Base-by-base conservation (phyloP, 2,113 vertebrate genomes). In the Siphamia tubifer region DNA sequence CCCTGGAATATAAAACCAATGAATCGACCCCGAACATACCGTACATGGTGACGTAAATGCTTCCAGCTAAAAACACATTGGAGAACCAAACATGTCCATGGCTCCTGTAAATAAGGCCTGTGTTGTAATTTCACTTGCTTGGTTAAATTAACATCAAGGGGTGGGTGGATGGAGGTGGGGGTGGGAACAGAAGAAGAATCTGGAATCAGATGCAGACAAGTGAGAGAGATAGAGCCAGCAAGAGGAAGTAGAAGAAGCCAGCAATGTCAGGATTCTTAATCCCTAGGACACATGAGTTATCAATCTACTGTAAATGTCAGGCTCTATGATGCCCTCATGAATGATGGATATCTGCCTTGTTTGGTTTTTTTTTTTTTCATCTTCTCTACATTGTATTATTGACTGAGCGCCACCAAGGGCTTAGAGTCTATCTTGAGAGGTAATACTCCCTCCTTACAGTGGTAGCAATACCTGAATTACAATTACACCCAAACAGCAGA, bases 251-350 rank as follows among this genome's bases (percentile, higher is more conserved):
- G 11, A 12, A 61, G 68, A 60, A 64, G 62, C 73, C 74, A 23
- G 55, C 81, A 48, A 70, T 68, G 79, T 72, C 77, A 56, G 64
- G 43, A 76, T 55, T 73, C 48, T 68, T 82, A 88, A 91, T 91
- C 82, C 84, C 75, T 25, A 25, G 68, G 65, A 85, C 68, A 74
- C 51, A 44, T 13, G 5, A 70, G 67, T 78, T 88, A 90, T 87
- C 89, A 79, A 74, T 83, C 85, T 79, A 60, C 81, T 84, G 86
- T 84, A 89, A 91, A 92, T 87, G 90, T 87, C 88, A 89, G 75
- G 63, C 40, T 51, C 19, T 34, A 39, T 62, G 77, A 81, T 78
- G 73, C 73, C 71, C 75, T 87, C 85, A 85, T 85, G 88, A 91
- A 90, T 87, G 88, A 92, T 91, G 87, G 85, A 88, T 89, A 85